Evolutionary conservation across 2,113 vertebrate genomes (phyloP).

Genomic region (Atrichornis clamosus): DNA sequence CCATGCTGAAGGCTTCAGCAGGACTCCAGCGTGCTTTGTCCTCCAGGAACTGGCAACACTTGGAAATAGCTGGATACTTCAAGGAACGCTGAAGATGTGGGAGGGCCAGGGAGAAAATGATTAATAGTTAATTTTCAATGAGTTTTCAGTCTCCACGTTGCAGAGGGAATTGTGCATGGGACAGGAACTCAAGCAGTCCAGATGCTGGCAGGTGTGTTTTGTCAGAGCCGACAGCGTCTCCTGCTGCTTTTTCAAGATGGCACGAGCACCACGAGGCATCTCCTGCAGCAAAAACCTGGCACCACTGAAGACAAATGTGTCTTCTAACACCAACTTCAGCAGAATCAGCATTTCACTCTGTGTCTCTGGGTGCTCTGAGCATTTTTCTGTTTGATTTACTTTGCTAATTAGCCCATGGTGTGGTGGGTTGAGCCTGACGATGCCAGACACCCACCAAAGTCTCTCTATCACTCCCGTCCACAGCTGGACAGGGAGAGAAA

Average conservation of each 20-base stretch:
- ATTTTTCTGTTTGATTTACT: neutral
- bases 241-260: neutral
- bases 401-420: neutral
- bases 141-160: neutral
- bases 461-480: neutral
- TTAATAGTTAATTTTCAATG: neutral
- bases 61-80: neutral
- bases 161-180: neutral
- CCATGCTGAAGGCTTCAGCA: neutral
- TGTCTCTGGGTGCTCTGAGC: neutral
- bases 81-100: neutral
- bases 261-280: neutral
- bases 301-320: neutral
- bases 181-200: neutral
- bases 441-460: neutral
- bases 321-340: neutral
- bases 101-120: neutral
- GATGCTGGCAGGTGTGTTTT: neutral
- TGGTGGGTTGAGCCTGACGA: neutral
- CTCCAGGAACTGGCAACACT: neutral
- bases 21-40: neutral
- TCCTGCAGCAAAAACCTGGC: neutral
- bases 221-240: neutral
- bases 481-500: neutral
- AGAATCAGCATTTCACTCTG: neutral